Percentiles rank a stretch among this genome's conserved stretches.
Conservation (phyloP, 2,113 vertebrate genomes). For the Elachura formosa region DNA sequence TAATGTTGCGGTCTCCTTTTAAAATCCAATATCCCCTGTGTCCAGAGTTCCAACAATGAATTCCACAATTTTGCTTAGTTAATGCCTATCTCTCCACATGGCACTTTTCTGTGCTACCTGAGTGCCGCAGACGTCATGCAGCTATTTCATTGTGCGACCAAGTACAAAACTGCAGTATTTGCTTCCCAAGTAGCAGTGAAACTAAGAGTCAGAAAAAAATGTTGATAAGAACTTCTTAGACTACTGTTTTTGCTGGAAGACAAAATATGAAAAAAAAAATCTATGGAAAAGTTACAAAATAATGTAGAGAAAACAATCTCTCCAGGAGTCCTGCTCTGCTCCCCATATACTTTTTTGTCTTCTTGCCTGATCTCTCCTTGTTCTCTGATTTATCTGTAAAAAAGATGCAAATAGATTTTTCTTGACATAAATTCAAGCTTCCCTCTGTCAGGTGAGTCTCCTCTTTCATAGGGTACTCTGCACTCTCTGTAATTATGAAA, state of each 20-base stretch:
- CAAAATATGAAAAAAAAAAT: neutral
- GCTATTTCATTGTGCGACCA: neutral
- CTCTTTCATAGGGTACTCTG: neutral
- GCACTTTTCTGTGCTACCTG: neutral
- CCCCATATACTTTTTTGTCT: neutral
- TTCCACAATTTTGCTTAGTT: neutral
- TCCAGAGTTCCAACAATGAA: no score
- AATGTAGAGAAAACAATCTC: neutral
- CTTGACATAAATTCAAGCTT: neutral
- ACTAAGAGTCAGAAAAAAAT: neutral
- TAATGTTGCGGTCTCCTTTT: no score
- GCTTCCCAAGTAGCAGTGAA: neutral
- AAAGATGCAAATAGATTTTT: neutral
- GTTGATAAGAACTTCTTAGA: neutral
- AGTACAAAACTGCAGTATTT: neutral
- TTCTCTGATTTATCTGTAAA: neutral
- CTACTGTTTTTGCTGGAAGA: neutral
- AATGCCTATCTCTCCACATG: neutral
- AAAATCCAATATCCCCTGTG: no score
- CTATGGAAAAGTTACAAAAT: neutral
- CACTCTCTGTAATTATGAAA: neutral
- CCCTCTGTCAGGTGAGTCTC: neutral
- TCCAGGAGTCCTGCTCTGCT: neutral
- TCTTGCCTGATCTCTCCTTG: neutral
- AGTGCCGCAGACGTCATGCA: accelerated